Conservation (phyloP, 1,140 invertebrate species). For the Diorhabda carinulata region DNA sequence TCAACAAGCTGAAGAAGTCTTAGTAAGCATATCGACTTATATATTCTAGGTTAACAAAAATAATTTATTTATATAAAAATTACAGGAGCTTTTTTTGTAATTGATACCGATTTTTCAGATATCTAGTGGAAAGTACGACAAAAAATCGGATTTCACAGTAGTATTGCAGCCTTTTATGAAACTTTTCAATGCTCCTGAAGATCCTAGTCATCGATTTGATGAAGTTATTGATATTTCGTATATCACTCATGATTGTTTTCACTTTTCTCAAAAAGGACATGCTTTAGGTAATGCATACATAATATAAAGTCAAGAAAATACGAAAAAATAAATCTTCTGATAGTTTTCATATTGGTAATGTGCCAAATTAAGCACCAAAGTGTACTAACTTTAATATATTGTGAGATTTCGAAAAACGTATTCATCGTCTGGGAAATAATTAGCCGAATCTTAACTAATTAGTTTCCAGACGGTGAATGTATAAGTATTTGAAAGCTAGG, state of each 20-base stretch:
- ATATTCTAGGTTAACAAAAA: background rate
- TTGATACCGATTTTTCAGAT: constrained; percentile 46
- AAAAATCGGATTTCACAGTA: constrained; percentile 62
- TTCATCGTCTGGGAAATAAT: no score
- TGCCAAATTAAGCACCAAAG: no score
- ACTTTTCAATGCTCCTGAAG: constrained; percentile 54
- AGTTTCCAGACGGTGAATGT: no score
- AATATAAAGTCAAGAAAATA: no score
- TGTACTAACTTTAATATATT: no score
- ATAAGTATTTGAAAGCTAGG: no score
- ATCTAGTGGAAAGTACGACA: constrained; percentile 56
- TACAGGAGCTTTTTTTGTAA: background rate
- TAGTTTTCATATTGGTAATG: no score
- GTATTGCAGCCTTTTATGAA: constrained; percentile 64
- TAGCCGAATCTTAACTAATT: no score
- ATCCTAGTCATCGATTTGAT: constrained; percentile 31
- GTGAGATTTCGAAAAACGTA: no score
- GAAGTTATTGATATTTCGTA: constrained; percentile 63
- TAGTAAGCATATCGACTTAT: constrained; percentile 48
- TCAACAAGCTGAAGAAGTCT: constrained; percentile 58
- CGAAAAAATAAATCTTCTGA: no score
- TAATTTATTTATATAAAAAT: background rate
- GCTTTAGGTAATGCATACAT: constrained; percentile 49
- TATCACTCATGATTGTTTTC: constrained; percentile 73
- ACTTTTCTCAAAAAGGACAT: constrained; percentile 71